phyloP scores from a whole-genome alignment of 2,888 invertebrate genomes.

The Aporophyla nigra region DNA sequence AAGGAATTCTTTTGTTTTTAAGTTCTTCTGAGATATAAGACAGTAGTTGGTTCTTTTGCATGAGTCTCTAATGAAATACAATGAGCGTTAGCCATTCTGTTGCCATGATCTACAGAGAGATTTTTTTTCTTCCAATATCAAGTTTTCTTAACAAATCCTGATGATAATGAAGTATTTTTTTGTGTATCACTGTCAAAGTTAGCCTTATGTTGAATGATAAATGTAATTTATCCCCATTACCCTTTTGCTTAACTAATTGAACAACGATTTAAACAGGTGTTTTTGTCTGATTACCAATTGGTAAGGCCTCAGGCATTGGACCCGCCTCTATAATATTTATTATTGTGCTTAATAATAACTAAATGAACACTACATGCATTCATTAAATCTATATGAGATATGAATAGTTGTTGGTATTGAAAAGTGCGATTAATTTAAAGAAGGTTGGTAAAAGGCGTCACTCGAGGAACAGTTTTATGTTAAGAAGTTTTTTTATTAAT shows the following conservation, averaged over 20 bases:
- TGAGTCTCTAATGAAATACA: not conserved
- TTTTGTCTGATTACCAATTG: not conserved
- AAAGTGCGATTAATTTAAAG: conserved; percentile 16
- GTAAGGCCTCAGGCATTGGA: not conserved
- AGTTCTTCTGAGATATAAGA: not conserved
- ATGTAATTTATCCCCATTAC: not conserved
- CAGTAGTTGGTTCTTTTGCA: not conserved
- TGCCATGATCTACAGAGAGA: not conserved
- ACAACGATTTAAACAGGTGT: not conserved
- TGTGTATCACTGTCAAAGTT: too few species aligned
- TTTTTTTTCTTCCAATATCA: too few species aligned
- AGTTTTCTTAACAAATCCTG: not conserved
- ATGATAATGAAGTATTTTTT: not conserved
- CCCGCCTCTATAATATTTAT: conserved; percentile 9
- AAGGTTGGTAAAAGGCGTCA: conserved; percentile 38
- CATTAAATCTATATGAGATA: conserved; percentile 2
- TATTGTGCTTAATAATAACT: not conserved
- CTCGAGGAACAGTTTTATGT: conserved; percentile 17
- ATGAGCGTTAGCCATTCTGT: not conserved
- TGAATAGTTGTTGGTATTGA: conserved; percentile 43
- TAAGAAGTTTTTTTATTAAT: conserved; percentile 16
- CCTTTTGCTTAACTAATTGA: not conserved
- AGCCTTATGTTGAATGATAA: not conserved
- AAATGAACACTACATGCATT: conserved; percentile 2
- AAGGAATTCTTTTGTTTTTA: not conserved